Evolutionary conservation across 2,797 vertebrate genomes (phyloP).

Genomic region (Tokudaia muenninki): DNA sequence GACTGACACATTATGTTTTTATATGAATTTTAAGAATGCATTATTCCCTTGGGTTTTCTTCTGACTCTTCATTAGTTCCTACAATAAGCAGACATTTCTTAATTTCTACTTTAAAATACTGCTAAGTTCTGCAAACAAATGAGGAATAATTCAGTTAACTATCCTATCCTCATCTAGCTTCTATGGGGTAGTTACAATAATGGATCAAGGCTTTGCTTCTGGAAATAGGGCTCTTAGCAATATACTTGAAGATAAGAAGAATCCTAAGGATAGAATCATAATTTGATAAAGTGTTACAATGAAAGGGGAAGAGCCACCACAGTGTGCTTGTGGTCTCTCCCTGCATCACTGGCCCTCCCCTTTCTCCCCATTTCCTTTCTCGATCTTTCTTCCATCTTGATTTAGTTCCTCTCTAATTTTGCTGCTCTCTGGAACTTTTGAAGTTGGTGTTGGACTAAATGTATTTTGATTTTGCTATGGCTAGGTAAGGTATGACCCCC

Average conservation of each 20-base stretch:
- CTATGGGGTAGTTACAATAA: accelerated
- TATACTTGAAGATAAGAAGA: neutral
- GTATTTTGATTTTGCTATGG: neutral
- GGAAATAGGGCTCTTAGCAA: neutral
- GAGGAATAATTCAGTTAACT: accelerated
- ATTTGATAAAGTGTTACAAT: neutral
- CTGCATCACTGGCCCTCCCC: neutral
- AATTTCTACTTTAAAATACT: neutral
- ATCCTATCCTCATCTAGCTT: neutral
- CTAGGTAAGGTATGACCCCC: neutral
- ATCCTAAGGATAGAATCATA: accelerated
- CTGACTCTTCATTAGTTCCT: neutral
- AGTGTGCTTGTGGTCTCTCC: neutral
- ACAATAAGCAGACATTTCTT: neutral
- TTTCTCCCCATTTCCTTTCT: too few relatives aligned
- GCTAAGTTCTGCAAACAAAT: neutral
- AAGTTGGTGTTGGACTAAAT: neutral
- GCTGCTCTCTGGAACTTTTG: neutral
- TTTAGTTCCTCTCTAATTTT: neutral
- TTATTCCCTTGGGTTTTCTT: neutral
- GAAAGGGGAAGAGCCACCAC: neutral
- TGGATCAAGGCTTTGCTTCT: neutral
- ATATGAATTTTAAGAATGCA: neutral
- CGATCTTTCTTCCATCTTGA: neutral
- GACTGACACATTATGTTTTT: neutral